Evolutionary conservation across 2,797 vertebrate species (phyloP).

Genomic region (Enteromius unitaeniatus): DNA sequence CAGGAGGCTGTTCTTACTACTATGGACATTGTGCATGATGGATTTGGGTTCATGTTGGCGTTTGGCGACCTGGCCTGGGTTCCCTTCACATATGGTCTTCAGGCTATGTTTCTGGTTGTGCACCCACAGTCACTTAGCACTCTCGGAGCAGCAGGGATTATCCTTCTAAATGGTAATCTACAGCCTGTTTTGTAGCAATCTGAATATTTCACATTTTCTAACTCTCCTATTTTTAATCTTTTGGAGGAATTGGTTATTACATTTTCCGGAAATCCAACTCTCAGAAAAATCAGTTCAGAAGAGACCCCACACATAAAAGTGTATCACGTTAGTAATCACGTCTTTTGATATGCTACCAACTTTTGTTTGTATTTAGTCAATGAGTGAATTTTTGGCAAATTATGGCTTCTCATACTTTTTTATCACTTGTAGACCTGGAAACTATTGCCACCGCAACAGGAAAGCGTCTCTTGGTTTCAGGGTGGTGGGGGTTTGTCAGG

Average conservation of each 20-base stretch:
- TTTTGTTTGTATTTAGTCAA: neutral
- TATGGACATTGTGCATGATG: conserved; percentile 92
- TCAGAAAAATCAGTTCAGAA: conserved; percentile 90
- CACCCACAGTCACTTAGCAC: conserved; percentile 83
- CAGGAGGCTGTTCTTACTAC: conserved; percentile 91
- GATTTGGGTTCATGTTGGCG: conserved; percentile 92
- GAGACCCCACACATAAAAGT: conserved; percentile 83
- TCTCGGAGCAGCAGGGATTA: conserved; percentile 72
- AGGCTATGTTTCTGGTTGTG: conserved; percentile 85
- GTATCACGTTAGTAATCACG: conserved; percentile 79
- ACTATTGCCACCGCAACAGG: conserved; percentile 90
- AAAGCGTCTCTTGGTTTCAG: conserved; percentile 86
- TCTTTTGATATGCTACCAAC: neutral
- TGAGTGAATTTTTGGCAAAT: neutral
- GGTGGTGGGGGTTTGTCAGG: conserved; percentile 93
- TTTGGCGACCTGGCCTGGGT: conserved; percentile 93
- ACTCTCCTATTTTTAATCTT: neutral
- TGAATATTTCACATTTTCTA: neutral
- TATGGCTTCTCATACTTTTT: neutral
- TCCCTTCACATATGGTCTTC: conserved; percentile 89
- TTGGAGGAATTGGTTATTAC: conserved; percentile 85
- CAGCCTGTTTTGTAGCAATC: neutral
- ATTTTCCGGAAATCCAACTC: conserved; percentile 90
- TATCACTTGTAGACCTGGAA: conserved; percentile 77
- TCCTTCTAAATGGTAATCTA: conserved; percentile 82